A percentile compares a stretch with the other conserved stretches of the same genome.
phyloP scores from a whole-genome alignment of 2,888 invertebrate genomes.

The Ferdinandea cuprea region DNA sequence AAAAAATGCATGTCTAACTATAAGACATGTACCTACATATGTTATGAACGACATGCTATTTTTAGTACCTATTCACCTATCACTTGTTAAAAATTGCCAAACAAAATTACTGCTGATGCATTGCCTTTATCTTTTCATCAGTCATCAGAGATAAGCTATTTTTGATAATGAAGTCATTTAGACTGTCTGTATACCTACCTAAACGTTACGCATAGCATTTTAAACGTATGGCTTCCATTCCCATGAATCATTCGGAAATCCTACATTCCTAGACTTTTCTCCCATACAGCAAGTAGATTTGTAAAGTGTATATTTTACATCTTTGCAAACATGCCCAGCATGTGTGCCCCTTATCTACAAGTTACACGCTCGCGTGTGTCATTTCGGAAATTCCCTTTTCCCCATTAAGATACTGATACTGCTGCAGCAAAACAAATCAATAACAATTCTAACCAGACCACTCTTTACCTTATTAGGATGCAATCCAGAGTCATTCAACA shows the following conservation, averaged over 20 bases:
- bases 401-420: background rate
- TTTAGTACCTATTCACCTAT: background rate
- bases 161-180: constrained; percentile 42
- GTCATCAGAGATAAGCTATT: constrained; percentile 28
- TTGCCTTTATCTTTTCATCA: constrained; percentile 7
- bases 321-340: constrained; percentile 6
- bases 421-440: constrained; percentile 16
- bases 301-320: constrained; percentile 27
- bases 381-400: constrained; percentile 14
- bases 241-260: constrained; percentile 25
- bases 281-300: constrained; percentile 9
- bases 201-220: constrained; percentile 3
- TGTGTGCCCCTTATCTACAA: constrained; percentile 1
- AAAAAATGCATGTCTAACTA: too few relatives aligned
- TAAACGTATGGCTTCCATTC: constrained; percentile 31
- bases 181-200: background rate
- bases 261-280: background rate
- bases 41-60: too few relatives aligned
- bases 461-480: constrained; percentile 11
- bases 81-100: constrained; percentile 8
- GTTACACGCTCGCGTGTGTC: constrained; percentile 16
- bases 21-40: too few relatives aligned
- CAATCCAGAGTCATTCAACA: constrained; percentile 33
- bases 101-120: constrained; percentile 5
- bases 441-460: constrained; percentile 45